Conservation (phyloP, 1,140 invertebrate genomes). For the Physella acuta region DNA sequence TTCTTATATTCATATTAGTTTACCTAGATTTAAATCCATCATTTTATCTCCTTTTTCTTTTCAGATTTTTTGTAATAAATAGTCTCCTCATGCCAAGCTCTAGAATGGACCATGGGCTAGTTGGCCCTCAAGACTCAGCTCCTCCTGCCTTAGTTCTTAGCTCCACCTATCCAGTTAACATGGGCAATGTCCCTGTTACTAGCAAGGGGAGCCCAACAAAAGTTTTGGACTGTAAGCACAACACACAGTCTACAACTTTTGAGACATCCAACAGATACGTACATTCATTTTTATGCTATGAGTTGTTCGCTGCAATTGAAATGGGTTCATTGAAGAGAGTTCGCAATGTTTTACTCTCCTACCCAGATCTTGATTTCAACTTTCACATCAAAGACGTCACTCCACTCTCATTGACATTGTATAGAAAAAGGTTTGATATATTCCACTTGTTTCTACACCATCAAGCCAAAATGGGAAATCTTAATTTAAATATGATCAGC, state of each 20-base stretch:
- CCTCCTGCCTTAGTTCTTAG: background rate
- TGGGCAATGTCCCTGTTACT: slow-evolving; percentile 11
- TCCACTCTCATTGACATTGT: slow-evolving; percentile 48
- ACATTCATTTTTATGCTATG: slow-evolving; percentile 48
- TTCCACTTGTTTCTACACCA: slow-evolving; percentile 50
- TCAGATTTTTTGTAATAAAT: too few species aligned
- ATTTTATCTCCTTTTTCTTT: too few species aligned
- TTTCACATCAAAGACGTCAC: slow-evolving; percentile 51
- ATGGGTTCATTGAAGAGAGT: slow-evolving; percentile 35
- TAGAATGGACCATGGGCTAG: slow-evolving; percentile 20
- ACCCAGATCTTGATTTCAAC: slow-evolving; percentile 53
- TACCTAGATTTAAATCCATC: too few species aligned
- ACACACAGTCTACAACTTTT: slow-evolving; percentile 41
- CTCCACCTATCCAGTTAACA: slow-evolving; percentile 9
- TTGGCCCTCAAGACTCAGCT: background rate
- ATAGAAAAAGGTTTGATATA: slow-evolving; percentile 50
- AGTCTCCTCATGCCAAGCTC: slow-evolving; percentile 15
- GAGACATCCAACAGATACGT: slow-evolving; percentile 49
- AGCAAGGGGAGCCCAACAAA: slow-evolving; percentile 28
- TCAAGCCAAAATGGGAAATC: slow-evolving; percentile 43
- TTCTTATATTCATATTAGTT: too few species aligned
- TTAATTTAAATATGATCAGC: slow-evolving; percentile 51
- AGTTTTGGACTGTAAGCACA: slow-evolving; percentile 24
- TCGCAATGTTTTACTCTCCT: slow-evolving; percentile 45
- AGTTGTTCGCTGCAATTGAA: slow-evolving; percentile 47